Percentiles rank a stretch among this genome's conserved stretches.
These are phyloP conservation scores for Scopus umbretta DNA, from an alignment of 2,113 vertebrate genomes.

Conservation along the genomic window DNA sequence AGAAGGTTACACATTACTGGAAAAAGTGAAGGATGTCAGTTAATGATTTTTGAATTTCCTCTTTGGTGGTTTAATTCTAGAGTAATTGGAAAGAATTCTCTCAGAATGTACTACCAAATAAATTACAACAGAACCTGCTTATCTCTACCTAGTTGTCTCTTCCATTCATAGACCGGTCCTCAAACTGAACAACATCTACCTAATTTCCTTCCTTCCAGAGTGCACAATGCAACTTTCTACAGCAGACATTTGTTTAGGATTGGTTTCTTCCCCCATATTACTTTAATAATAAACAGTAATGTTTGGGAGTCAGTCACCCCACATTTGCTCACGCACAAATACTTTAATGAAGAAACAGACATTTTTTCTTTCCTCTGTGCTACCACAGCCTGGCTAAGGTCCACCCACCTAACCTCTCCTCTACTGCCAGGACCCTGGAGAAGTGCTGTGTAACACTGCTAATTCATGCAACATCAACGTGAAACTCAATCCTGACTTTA, in stretches of 20 bases:
- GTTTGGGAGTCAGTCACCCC: background rate
- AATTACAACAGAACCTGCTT: background rate
- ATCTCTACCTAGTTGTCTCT: background rate
- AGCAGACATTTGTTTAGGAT: background rate
- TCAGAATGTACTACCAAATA: background rate
- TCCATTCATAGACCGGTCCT: background rate
- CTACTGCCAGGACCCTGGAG: background rate
- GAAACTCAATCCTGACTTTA: slow-evolving; percentile 16
- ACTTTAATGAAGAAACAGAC: background rate
- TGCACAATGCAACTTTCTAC: background rate
- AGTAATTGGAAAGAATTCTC: background rate
- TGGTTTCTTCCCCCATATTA: background rate
- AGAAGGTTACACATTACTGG: background rate
- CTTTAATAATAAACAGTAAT: background rate
- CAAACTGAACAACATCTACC: background rate
- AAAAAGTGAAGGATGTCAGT: background rate
- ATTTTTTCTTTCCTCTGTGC: background rate
- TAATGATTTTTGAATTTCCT: background rate
- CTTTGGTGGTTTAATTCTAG: background rate
- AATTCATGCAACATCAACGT: background rate
- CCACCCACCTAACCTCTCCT: background rate
- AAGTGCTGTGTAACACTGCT: background rate
- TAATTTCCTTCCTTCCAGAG: background rate
- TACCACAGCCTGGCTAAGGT: background rate
- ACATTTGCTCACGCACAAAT: background rate